Evolutionary conservation across 2,797 vertebrate genomes (phyloP), one percentile per base, ranked within the genome.

Genomic region (Sardinella longiceps): DNA sequence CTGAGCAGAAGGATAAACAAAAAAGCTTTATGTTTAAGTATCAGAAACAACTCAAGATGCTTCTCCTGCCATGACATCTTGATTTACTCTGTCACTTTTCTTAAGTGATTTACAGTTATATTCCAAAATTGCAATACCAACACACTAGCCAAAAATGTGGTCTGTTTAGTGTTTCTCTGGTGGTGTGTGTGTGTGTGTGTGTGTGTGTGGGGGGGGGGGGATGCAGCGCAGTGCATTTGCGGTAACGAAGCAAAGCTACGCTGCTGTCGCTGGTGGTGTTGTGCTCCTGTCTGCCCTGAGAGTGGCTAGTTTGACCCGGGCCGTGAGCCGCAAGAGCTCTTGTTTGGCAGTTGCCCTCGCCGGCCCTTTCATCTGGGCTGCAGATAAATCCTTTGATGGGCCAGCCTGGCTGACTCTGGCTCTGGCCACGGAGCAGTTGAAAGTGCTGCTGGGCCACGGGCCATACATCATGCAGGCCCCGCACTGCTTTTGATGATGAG

Each of bases 371-470:
- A 96, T 96, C 95, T 95, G 90, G 89, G 77, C 88, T 90, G 86
- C 92, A 94, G 94, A 95, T 95, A 94, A 94, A 95, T 94, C 93
- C 92, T 94, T 92, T 93, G 94, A 95, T 93, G 93, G 94, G 92
- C 93, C 94, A 91, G 91, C 91, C 51, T 53, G 51, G 51, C 51
- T 53, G 51, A 18, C 51, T 90, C 93, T 90, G 93, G 91, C 90
- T 94, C 89, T 81, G 82, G 84, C 86, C 80, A 25, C 46, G 82
- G 63, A 50, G 81, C 82, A 89, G 92, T 92, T 94, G 92, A 94
- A 93, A 95, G 94, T 94, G 91, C 91, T 90, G 92, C 88, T 89
- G 84, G 80, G 87, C 92, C 92, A 89, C 91, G 89, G 90, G 90
- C 90, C 91, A 95, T 96, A 95, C 90, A 96, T 96, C 95, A 96